Evolutionary conservation across 1,140 invertebrate species (phyloP), one percentile per base, ranked within the genome.

Genomic region (Ptiloglossa arizonensis): DNA sequence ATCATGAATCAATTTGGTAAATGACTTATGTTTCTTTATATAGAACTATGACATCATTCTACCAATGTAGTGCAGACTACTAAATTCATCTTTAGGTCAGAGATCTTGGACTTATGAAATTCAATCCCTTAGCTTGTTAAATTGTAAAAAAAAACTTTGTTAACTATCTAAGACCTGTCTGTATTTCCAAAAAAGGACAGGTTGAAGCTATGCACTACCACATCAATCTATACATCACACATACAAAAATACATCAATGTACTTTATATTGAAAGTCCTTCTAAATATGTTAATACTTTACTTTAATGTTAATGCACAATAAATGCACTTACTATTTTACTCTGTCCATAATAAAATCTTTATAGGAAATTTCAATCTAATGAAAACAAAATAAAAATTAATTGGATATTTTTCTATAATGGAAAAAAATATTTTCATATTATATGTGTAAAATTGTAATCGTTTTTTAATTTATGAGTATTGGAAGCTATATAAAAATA

Each of bases 31-130:
- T 78, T 52, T 60, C 82, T 85, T 79, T 87, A 85, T 86, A 88
- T 88, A 86, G 80, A 87, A 82, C 77, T 72, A 81, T 89, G 87
- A 89, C 86, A 88, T 89, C 87, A 89, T 80, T 82, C 56, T 60
- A 79, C 60, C 52, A 70, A 79, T 82, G 85, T 86, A 80, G 77
- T 62, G 72, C 60, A 77, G 70, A 29, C 17, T 75, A 74, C 64
- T 69, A 73, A 79, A 85, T 75, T 52, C 59, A 81, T 69, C 54
- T 79, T 84, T 85, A 76, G 50, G 15, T 70, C 41, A 50, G n/a
- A 59, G 71, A 54, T 69, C 24, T 60, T 56, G 56, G 52, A 56
- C 29, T 15, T 38, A 77, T 64, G 68, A 80, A 85, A 85, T 13
- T 71, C 17, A 76, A 83, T 85, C 77, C 24, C 29, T 64, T 52